Conservation (phyloP, 2,113 vertebrate genomes). For the Azemiops feae region DNA sequence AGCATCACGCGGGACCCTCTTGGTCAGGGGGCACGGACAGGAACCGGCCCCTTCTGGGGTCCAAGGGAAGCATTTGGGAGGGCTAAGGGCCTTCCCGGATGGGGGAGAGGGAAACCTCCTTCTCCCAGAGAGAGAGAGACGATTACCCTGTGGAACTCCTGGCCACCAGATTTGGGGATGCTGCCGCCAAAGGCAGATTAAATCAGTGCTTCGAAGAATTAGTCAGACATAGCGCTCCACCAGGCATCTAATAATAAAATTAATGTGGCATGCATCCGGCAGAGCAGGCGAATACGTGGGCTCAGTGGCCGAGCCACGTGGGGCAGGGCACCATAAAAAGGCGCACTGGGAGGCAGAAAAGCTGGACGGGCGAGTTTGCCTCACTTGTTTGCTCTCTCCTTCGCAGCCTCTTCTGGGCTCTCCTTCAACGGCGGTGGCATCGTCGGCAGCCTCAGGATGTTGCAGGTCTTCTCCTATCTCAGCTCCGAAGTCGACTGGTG, state of each 20-base stretch:
- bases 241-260: not conserved
- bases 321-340: not conserved
- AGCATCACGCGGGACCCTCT: too few species aligned
- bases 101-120: too few species aligned
- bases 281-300: not conserved
- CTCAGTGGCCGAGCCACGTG: not conserved
- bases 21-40: too few species aligned
- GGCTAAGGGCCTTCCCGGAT: too few species aligned
- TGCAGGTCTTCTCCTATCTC: slow-evolving; percentile 83
- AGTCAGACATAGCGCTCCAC: not conserved
- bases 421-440: not conserved
- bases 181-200: not conserved
- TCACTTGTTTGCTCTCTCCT: not conserved
- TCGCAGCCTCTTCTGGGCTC: rapidly evolving
- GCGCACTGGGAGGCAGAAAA: not conserved
- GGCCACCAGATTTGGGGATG: not conserved
- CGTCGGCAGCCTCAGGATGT: slow-evolving; percentile 59
- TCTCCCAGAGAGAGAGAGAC: too few species aligned
- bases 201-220: not conserved
- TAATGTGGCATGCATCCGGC: not conserved
- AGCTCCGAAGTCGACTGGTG: slow-evolving; percentile 98
- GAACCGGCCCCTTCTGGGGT: not conserved
- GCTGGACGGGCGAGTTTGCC: not conserved
- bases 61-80: not conserved
- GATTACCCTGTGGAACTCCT: not conserved